Evolutionary conservation across 2,888 invertebrate species (phyloP), one percentile per base, ranked within the genome.

Genomic region (Ochropacha duplaris): DNA sequence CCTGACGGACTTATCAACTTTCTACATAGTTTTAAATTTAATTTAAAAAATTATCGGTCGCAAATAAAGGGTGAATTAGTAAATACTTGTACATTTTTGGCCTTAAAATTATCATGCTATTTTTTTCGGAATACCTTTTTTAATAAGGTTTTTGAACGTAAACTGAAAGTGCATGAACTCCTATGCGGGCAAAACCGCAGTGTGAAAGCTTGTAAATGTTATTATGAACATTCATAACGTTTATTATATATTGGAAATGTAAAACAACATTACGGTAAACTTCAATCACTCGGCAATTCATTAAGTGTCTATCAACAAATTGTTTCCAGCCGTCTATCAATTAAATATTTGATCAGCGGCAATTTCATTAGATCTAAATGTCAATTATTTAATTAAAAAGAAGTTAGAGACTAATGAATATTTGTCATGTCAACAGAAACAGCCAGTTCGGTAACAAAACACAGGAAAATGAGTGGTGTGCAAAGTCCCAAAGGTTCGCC

Each of bases 401-500:
- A 6, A 16, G 16, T 39, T 39, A 39, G 39, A 39, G 39, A 39
- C 16, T 44, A 19, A 44, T 44, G 19, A 19, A 44, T 31, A n/a
- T 31, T 54, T 1, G 6, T 19, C 16, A 44, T 3, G 44, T 44
- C 19, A 44, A 44, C n/a, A 44, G 9, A 44, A 44, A 44, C 44
- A 8, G n/a, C 19, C 19, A 44, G 44, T 44, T 19, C 19, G 44
- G 16, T 19, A 44, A 44, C 2, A 44, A 8, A 16, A 19, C 3
- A 19, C 31, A 12, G 9, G 12, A 72, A 66, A 26, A 69, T 72
- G 61, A 63, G 24, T 36, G 56, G 68, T 58, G 60, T 69, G 1
- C 71, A 62, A 26, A 68, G 65, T 56, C 71, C 79, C 28, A 83
- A 80, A 79, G 76, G 83, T 2, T 61, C 68, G 3, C 74, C 81